phyloP scores from a whole-genome alignment of 2,113 vertebrate genomes.

The Ovis canadensis region DNA sequence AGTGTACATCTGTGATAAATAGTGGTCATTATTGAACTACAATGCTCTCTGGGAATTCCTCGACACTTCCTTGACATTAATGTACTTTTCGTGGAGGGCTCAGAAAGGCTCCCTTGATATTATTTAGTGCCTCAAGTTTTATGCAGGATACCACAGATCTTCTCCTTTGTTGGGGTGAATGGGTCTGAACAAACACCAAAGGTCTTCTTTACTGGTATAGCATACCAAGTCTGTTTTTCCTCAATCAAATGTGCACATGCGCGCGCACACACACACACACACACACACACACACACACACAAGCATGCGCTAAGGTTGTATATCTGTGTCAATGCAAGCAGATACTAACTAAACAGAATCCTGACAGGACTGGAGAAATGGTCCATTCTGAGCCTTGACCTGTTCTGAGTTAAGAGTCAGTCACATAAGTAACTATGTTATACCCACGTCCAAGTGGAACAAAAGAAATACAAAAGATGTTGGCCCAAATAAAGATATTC shows the following conservation, averaged over 20 bases:
- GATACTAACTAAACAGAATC: not conserved
- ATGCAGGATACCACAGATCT: constrained; percentile 30
- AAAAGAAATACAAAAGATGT: not conserved
- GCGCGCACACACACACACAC: too few species aligned
- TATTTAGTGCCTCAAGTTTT: constrained; percentile 66
- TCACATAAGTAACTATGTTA: not conserved
- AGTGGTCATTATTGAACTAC: constrained; percentile 80
- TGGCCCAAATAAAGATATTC: not conserved
- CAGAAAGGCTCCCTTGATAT: constrained; percentile 42
- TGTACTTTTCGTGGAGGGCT: constrained; percentile 58
- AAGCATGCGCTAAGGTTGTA: not conserved
- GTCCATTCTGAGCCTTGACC: not conserved
- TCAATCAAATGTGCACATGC: rapidly evolving
- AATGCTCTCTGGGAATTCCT: constrained; percentile 76
- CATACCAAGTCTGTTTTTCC: not conserved
- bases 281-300: not conserved
- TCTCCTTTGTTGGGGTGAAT: constrained; percentile 23
- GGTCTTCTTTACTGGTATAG: not conserved
- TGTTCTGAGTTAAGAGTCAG: not conserved
- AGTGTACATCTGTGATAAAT: constrained; percentile 83
- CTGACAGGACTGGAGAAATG: not conserved
- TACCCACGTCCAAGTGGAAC: not conserved
- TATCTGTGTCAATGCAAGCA: not conserved
- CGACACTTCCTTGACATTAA: constrained; percentile 64
- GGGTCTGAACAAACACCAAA: not conserved